phyloP scores from a whole-genome alignment of 2,888 invertebrate genomes.

The Scaptodrosophila latifasciaeformis region DNA sequence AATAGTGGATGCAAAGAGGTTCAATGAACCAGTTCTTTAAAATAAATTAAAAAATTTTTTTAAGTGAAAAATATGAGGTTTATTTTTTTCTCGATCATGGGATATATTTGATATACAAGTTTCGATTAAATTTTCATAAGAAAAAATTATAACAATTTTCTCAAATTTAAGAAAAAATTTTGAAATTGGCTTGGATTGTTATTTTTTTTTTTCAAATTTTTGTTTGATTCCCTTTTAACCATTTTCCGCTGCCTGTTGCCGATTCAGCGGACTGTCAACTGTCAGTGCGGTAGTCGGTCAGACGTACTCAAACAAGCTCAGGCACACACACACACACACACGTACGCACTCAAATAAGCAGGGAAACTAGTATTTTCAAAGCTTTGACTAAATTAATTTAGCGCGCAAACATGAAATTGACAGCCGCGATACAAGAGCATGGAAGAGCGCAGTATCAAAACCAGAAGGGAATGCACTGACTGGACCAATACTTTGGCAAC shows the following conservation, averaged over 20 bases:
- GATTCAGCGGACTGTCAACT: conserved; percentile 17
- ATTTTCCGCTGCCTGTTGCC: conserved; percentile 27
- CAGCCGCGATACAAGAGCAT: conserved; percentile 24
- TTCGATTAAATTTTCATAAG: too few species aligned
- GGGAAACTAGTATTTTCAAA: conserved; percentile 30
- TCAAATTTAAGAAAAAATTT: background rate
- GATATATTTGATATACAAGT: too few species aligned
- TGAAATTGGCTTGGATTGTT: background rate
- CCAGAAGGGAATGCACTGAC: conserved; percentile 7
- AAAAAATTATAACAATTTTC: too few species aligned
- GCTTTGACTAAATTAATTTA: conserved; percentile 66
- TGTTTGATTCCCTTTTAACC: background rate
- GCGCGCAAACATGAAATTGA: conserved; percentile 58
- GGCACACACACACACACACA: too few species aligned
- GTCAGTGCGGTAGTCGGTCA: conserved; percentile 21
- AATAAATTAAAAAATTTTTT: too few species aligned
- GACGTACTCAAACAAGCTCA: too few species aligned
- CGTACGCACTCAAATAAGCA: background rate
- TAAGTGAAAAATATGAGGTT: too few species aligned
- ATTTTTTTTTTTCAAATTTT: background rate
- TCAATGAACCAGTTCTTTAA: too few species aligned
- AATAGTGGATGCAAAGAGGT: too few species aligned
- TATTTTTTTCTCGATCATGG: too few species aligned
- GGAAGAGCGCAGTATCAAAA: conserved; percentile 3
- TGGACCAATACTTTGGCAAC: background rate